Conservation (phyloP, 1,140 invertebrate genomes). For the Myzus persicae region DNA sequence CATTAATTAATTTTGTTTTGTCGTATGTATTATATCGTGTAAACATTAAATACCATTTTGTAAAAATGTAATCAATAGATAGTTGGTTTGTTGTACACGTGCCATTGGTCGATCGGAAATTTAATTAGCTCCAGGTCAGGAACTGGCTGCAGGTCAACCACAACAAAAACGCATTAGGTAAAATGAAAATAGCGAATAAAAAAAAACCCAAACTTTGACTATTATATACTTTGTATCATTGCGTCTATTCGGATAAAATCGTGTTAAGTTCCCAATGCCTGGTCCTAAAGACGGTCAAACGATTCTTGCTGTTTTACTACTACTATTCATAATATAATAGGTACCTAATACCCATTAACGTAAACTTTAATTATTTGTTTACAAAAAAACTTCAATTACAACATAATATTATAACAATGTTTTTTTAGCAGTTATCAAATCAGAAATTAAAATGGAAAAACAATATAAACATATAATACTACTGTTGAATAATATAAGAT, state of each 20-base stretch:
- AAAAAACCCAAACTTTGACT: not conserved
- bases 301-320: not conserved
- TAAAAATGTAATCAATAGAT: conserved; percentile 4
- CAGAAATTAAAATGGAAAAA: not conserved
- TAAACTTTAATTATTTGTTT: not conserved
- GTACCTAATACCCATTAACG: too few species aligned
- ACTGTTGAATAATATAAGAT: not conserved
- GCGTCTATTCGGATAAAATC: not conserved
- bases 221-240: not conserved
- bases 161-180: not conserved
- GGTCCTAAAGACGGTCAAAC: not conserved
- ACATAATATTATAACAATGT: not conserved
- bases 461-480: not conserved
- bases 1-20: not conserved
- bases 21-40: not conserved
- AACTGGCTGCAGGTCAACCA: not conserved
- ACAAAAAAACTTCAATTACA: not conserved
- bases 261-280: not conserved
- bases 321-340: too few species aligned
- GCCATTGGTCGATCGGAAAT: not conserved
- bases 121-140: not conserved
- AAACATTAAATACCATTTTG: not conserved
- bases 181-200: not conserved
- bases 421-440: not conserved
- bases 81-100: not conserved